Conservation (phyloP, 37 sponge, comb jelly and placozoan genomes). For the Bolinopsis microptera region DNA sequence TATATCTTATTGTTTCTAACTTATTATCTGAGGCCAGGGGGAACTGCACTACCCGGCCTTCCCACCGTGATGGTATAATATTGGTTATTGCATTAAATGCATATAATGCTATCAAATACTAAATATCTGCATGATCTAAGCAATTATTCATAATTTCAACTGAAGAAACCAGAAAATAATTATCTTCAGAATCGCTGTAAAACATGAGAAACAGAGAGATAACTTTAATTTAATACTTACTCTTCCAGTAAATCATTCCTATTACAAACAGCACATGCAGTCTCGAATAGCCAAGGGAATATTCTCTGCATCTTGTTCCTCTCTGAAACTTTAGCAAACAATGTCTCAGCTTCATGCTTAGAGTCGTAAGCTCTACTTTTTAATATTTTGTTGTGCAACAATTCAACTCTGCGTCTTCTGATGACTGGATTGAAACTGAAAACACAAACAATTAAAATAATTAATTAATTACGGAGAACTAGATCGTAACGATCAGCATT, state of each 20-base stretch:
- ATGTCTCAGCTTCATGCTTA: slow-evolving; percentile 22
- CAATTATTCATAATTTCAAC: too few relatives aligned
- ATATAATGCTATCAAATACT: too few relatives aligned
- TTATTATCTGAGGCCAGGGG: too few relatives aligned
- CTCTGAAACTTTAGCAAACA: slow-evolving; percentile 5
- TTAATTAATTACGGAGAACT: background rate
- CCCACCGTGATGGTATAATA: too few relatives aligned
- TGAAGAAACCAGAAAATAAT: too few relatives aligned
- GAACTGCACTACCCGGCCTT: too few relatives aligned
- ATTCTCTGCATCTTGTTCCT: background rate
- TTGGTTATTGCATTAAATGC: too few relatives aligned
- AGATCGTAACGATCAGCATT: too few relatives aligned
- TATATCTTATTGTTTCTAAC: too few relatives aligned
- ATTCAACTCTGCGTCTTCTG: background rate
- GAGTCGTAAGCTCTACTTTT: background rate
- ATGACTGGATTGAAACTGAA: background rate
- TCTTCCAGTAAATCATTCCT: background rate
- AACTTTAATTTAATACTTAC: background rate
- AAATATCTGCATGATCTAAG: too few relatives aligned
- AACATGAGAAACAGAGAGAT: too few relatives aligned
- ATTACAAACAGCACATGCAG: background rate
- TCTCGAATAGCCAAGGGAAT: slow-evolving; percentile 26
- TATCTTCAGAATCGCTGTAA: too few relatives aligned
- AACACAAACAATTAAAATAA: background rate
- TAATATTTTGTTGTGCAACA: background rate